phyloP scores from a whole-genome alignment of 2,113 vertebrate species.

The Haemorhous mexicanus region DNA sequence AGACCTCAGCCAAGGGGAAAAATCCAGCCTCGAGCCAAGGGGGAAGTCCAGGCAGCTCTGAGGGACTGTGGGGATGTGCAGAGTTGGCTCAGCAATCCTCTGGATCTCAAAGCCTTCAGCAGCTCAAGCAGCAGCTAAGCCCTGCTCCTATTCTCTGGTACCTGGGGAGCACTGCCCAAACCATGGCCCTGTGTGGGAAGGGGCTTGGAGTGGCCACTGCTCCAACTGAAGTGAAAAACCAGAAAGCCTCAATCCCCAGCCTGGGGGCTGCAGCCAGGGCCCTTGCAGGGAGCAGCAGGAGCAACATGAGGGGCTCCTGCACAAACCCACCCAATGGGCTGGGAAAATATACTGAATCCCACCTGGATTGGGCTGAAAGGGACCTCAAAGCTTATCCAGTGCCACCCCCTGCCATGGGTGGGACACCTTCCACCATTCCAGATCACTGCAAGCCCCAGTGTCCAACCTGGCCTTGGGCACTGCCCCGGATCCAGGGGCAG shows the following conservation, averaged over 20 bases:
- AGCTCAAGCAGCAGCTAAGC: neutral
- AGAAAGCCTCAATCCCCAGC: neutral
- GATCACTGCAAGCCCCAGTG: too few relatives aligned
- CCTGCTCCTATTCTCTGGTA: accelerated
- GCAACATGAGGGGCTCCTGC: accelerated
- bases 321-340: neutral
- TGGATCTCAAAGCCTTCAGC: neutral
- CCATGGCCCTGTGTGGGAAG: accelerated
- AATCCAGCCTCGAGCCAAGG: neutral
- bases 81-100: neutral
- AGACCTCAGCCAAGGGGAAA: neutral
- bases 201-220: neutral
- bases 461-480: too few relatives aligned
- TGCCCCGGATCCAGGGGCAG: too few relatives aligned
- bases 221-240: neutral
- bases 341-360: neutral
- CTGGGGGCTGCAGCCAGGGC: neutral
- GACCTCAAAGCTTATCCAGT: accelerated
- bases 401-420: too few relatives aligned
- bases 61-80: neutral
- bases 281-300: accelerated
- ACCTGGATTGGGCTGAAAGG: neutral
- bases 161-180: neutral
- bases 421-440: too few relatives aligned
- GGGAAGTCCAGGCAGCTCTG: neutral